These are phyloP conservation scores for Hypotaenidia okinawae DNA, from an alignment of 2,797 vertebrate genomes.

Conservation along the genomic window DNA sequence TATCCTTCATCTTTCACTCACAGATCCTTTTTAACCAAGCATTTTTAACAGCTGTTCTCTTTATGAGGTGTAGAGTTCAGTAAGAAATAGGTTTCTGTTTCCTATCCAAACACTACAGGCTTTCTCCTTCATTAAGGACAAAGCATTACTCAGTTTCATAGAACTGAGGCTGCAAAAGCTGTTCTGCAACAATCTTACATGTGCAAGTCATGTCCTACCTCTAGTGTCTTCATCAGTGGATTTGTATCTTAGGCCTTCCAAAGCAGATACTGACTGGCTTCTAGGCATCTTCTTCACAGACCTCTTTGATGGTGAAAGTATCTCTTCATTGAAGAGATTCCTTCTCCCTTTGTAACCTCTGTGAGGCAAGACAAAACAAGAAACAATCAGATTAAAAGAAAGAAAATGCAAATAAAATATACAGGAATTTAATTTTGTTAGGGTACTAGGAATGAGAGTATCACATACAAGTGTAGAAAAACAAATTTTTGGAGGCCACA, in stretches of 20 bases:
- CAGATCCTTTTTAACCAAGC: neutral
- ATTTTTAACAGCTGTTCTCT: neutral
- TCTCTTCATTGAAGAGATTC: slow-evolving; percentile 91
- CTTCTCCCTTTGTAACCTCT: slow-evolving; percentile 95
- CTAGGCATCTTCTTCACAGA: slow-evolving; percentile 82
- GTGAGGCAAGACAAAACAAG: slow-evolving; percentile 6
- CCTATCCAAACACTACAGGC: neutral
- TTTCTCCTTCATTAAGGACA: neutral
- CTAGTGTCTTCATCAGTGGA: slow-evolving; percentile 39
- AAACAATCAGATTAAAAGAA: neutral
- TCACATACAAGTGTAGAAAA: neutral
- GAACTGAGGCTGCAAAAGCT: neutral
- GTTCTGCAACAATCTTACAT: neutral
- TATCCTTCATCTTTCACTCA: neutral
- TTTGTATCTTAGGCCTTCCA: slow-evolving; percentile 86
- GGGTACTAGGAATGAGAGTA: neutral
- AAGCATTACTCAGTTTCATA: neutral
- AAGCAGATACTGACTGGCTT: slow-evolving; percentile 90
- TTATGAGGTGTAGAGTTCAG: neutral
- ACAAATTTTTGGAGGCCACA: neutral
- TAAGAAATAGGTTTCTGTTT: neutral
- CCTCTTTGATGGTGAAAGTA: slow-evolving; percentile 83
- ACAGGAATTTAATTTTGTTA: neutral
- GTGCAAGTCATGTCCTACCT: slow-evolving; percentile 45
- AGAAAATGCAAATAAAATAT: neutral